Percentiles rank a stretch among this genome's conserved stretches.
Conservation (phyloP, 1,140 invertebrate species). For the Halyomorpha halys region DNA sequence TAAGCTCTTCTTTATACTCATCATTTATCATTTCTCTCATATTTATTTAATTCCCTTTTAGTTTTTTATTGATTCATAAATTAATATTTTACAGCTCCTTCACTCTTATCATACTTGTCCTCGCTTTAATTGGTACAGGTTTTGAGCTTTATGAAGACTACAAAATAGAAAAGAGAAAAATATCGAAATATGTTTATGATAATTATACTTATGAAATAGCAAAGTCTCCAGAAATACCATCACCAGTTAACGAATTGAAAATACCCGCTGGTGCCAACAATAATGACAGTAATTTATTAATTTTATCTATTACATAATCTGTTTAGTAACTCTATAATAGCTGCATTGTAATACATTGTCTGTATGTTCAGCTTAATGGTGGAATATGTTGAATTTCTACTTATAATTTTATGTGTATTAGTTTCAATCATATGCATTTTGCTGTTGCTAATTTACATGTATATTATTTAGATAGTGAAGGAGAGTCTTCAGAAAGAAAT, state of each 20-base stretch:
- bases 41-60: too few relatives aligned
- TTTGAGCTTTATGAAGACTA: slow-evolving; percentile 29
- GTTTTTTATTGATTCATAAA: too few relatives aligned
- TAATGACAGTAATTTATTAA: slow-evolving; percentile 23
- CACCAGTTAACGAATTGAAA: slow-evolving; percentile 6
- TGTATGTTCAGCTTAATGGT: not conserved
- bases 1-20: slow-evolving; percentile 38
- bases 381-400: too few relatives aligned
- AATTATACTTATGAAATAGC: slow-evolving; percentile 31
- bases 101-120: slow-evolving; percentile 26
- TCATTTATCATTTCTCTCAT: too few relatives aligned
- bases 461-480: slow-evolving; percentile 14
- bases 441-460: not conserved
- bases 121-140: slow-evolving; percentile 25
- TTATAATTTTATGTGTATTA: not conserved
- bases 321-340: not conserved
- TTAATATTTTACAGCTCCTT: slow-evolving; percentile 22
- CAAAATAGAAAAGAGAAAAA: slow-evolving; percentile 20
- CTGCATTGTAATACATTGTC: not conserved
- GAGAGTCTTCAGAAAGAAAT: slow-evolving; percentile 29
- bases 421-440: too few relatives aligned
- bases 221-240: slow-evolving; percentile 21
- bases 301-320: not conserved
- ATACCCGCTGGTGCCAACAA: slow-evolving; percentile 22
- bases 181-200: slow-evolving; percentile 29